phyloP scores from a whole-genome alignment of 2,113 vertebrate species.

The Willisornis vidua region DNA sequence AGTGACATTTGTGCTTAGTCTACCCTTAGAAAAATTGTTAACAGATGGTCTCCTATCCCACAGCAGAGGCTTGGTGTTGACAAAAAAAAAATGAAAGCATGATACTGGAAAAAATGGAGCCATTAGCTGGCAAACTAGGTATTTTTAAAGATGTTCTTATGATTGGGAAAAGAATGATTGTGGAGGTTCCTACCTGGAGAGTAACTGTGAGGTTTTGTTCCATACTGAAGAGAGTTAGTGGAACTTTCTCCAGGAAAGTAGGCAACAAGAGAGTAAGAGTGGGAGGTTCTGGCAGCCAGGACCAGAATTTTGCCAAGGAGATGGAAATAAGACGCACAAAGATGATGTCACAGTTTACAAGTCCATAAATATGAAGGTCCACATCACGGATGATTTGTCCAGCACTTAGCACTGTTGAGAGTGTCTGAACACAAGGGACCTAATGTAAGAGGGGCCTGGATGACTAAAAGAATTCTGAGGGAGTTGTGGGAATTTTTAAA shows the following conservation, averaged over 20 bases:
- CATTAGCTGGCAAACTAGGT: not conserved
- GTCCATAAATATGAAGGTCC: not conserved
- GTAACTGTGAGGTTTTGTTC: not conserved
- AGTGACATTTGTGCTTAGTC: slow-evolving; percentile 22
- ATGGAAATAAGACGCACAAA: slow-evolving; percentile 22
- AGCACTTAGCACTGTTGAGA: not conserved
- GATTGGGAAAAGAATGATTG: not conserved
- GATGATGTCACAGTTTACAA: slow-evolving; percentile 3
- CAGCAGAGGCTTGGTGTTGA: slow-evolving; percentile 10
- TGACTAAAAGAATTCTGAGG: not conserved
- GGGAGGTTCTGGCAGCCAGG: slow-evolving; percentile 25
- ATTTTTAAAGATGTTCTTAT: not conserved
- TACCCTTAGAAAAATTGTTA: slow-evolving; percentile 25
- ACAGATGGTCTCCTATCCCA: slow-evolving; percentile 53
- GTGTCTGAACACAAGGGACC: not conserved
- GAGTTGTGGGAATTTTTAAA: not conserved
- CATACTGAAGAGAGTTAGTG: not conserved
- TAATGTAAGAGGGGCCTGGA: not conserved
- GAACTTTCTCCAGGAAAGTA: not conserved
- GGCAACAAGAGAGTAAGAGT: not conserved
- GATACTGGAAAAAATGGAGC: not conserved
- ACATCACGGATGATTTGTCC: not conserved
- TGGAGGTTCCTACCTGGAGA: not conserved
- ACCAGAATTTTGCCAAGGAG: not conserved
- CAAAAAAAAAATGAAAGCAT: not conserved